Conservation (phyloP, 2,888 invertebrate species). For the Lysandra bellargus region DNA sequence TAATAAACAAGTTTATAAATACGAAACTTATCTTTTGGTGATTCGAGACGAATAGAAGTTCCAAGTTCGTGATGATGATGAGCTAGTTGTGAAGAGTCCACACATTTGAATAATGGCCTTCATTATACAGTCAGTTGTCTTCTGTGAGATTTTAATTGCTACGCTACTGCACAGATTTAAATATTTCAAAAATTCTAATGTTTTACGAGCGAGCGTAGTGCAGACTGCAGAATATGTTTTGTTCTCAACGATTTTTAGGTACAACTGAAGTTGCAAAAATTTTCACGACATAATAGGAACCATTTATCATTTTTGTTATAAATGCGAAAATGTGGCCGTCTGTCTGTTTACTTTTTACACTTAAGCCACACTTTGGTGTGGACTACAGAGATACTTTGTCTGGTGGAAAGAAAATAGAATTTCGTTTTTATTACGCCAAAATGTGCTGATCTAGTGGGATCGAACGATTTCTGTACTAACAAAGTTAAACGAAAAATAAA, state of each 20-base stretch:
- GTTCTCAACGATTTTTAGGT: background rate
- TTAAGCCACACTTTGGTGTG: background rate
- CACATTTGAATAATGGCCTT: background rate
- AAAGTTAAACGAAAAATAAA: too few species aligned
- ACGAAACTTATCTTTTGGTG: background rate
- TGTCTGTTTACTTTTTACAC: background rate
- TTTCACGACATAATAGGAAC: background rate
- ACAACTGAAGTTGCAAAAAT: background rate
- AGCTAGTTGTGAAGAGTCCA: background rate
- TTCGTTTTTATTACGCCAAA: background rate
- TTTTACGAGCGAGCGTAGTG: background rate
- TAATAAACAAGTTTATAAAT: too few species aligned
- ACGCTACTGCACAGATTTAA: background rate
- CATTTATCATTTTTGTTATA: background rate
- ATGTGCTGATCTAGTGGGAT: background rate
- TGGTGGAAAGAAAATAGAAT: background rate
- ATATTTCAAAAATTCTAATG: slow-evolving; percentile 6
- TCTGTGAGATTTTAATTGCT: slow-evolving; percentile 6
- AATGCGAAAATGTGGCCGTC: background rate
- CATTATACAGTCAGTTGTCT: background rate
- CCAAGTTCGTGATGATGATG: background rate
- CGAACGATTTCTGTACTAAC: too few species aligned
- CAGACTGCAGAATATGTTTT: background rate
- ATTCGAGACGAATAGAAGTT: background rate
- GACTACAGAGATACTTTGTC: background rate